These are phyloP conservation scores for Tricholauxania praeusta DNA, from an alignment of 2,888 invertebrate species.

Conservation along the genomic window DNA sequence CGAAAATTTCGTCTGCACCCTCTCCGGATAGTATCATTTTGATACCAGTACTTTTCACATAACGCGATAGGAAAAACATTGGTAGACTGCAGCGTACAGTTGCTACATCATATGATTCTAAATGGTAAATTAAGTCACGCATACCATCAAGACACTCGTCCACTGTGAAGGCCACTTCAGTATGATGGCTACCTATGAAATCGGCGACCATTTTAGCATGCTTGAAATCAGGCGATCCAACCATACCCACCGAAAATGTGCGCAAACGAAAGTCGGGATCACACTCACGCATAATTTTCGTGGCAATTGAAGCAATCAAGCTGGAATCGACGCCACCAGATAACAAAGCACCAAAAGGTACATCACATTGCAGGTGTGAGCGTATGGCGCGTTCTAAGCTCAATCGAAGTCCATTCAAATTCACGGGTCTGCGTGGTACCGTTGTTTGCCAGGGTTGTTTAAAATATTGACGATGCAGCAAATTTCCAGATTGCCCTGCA, in stretches of 20 bases:
- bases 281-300: conserved; percentile 62
- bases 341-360: conserved; percentile 64
- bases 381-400: conserved; percentile 65
- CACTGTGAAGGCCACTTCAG: conserved; percentile 87
- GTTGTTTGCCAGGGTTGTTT: conserved; percentile 57
- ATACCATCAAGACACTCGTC: conserved; percentile 77
- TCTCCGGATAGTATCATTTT: conserved; percentile 94
- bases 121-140: conserved; percentile 85
- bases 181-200: conserved; percentile 88
- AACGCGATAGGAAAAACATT: conserved; percentile 86
- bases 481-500: conserved; percentile 55
- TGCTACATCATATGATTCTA: conserved; percentile 80
- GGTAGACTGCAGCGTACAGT: conserved; percentile 67
- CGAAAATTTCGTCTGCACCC: conserved; percentile 95
- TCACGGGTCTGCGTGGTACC: conserved; percentile 15
- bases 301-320: conserved; percentile 66
- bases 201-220: conserved; percentile 89
- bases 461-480: conserved; percentile 57
- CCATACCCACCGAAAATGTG: conserved; percentile 94
- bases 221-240: conserved; percentile 86
- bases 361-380: conserved; percentile 67
- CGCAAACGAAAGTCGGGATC: conserved; percentile 66
- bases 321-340: conserved; percentile 68
- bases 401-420: conserved; percentile 53
- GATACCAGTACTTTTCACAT: conserved; percentile 86